phyloP scores from a whole-genome alignment of 1,140 invertebrate genomes.

The Drepana arcuata region DNA sequence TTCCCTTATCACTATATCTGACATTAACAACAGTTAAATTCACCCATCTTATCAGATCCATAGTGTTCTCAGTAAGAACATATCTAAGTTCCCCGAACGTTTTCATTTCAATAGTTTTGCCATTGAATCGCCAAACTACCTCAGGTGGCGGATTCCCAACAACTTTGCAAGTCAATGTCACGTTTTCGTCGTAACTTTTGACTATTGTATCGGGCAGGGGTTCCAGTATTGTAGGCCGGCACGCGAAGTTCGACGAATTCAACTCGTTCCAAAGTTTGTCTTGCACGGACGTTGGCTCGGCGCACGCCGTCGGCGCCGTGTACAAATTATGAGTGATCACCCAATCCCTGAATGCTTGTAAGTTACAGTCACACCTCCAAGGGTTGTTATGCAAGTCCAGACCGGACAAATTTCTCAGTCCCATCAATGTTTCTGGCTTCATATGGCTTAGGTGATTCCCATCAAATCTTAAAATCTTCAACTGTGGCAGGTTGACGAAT shows the following conservation, averaged over 20 bases:
- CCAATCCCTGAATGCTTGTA: slow-evolving; percentile 86
- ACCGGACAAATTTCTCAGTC: slow-evolving; percentile 78
- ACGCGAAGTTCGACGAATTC: slow-evolving; percentile 84
- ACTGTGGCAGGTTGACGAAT: slow-evolving; percentile 78
- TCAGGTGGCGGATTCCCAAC: slow-evolving; percentile 83
- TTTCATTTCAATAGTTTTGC: slow-evolving; percentile 73
- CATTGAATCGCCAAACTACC: slow-evolving; percentile 81
- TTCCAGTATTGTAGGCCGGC: slow-evolving; percentile 81
- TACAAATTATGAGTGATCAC: slow-evolving; percentile 80
- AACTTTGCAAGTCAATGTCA: slow-evolving; percentile 86
- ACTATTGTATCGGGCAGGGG: slow-evolving; percentile 69
- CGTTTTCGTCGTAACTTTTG: slow-evolving; percentile 77
- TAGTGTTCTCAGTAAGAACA: slow-evolving; percentile 60
- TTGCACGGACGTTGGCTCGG: slow-evolving; percentile 75
- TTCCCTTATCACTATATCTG: slow-evolving; percentile 83
- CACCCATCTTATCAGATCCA: slow-evolving; percentile 76
- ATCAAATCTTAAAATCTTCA: slow-evolving; percentile 80
- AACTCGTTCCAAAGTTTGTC: slow-evolving; percentile 83
- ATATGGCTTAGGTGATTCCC: slow-evolving; percentile 81
- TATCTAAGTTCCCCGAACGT: slow-evolving; percentile 70
- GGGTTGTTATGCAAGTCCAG: slow-evolving; percentile 86
- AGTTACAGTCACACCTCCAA: slow-evolving; percentile 91
- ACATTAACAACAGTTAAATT: slow-evolving; percentile 84
- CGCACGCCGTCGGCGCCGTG: slow-evolving; percentile 80
- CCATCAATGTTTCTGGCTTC: slow-evolving; percentile 75